Evolutionary conservation across 2,797 vertebrate species (phyloP).

Genomic region (Hyperoplus lanceolatus): DNA sequence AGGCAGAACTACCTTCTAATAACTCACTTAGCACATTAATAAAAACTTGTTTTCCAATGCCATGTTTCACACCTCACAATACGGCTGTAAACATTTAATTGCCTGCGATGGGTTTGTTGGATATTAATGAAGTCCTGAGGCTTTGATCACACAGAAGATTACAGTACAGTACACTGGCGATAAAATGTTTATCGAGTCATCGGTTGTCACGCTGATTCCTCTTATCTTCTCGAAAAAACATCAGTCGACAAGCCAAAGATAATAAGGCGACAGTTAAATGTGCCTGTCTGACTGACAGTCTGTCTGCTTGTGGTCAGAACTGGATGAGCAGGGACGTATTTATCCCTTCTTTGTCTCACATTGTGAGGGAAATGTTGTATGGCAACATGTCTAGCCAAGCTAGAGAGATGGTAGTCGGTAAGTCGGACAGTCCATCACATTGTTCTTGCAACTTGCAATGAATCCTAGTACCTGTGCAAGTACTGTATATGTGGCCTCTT

Average conservation of each 20-base stretch:
- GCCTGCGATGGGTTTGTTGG: slow-evolving; percentile 35
- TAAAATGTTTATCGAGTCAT: slow-evolving; percentile 22
- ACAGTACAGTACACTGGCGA: background rate
- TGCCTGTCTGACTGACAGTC: background rate
- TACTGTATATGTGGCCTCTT: no score
- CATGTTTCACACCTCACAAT: slow-evolving; percentile 42
- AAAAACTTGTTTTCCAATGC: slow-evolving; percentile 11
- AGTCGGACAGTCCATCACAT: no score
- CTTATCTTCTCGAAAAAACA: background rate
- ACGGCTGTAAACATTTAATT: background rate
- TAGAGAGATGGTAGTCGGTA: no score
- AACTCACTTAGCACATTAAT: slow-evolving; percentile 14
- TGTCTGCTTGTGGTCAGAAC: background rate
- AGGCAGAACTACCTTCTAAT: background rate
- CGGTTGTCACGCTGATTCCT: slow-evolving; percentile 18
- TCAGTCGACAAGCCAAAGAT: background rate
- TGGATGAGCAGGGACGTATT: no score
- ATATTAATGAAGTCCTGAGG: slow-evolving; percentile 35
- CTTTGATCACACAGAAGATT: slow-evolving; percentile 24
- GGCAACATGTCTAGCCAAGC: no score
- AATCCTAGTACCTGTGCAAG: no score
- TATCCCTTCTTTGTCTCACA: no score
- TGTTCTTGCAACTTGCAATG: no score
- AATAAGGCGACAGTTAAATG: background rate
- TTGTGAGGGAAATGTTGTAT: no score